These are phyloP conservation scores for Mechanitis mazaeus DNA, from an alignment of 2,888 invertebrate species.

Conservation along the genomic window DNA sequence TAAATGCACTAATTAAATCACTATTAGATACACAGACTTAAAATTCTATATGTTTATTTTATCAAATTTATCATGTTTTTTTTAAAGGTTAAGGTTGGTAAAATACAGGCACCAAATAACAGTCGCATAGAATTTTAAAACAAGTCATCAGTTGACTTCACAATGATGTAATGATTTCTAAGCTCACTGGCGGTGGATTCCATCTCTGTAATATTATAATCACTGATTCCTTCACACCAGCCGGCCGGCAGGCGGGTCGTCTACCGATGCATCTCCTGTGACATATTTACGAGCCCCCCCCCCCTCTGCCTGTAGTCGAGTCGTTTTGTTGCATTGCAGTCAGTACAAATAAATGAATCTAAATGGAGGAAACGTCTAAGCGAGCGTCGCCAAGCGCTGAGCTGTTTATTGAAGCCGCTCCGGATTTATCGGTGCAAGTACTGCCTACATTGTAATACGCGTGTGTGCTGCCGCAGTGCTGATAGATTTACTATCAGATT, in stretches of 20 bases:
- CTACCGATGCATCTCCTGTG: conserved; percentile 49
- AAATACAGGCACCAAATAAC: too few relatives aligned
- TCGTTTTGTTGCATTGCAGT: conserved; percentile 47
- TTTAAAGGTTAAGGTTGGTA: too few relatives aligned
- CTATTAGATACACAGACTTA: conserved; percentile 15
- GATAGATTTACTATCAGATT: conserved; percentile 17
- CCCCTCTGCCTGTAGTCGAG: conserved; percentile 18
- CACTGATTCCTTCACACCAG: conserved; percentile 3
- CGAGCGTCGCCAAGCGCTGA: conserved; percentile 13
- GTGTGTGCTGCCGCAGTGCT: background rate
- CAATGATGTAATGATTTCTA: too few relatives aligned
- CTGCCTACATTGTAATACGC: conserved; percentile 8
- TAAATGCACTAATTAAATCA: conserved; percentile 20
- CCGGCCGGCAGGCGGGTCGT: conserved; percentile 36
- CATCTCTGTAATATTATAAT: background rate
- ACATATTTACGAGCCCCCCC: conserved; percentile 55
- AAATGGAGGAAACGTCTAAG: conserved; percentile 48
- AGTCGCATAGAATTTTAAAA: too few relatives aligned
- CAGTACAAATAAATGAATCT: conserved; percentile 55
- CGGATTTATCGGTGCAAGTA: conserved; percentile 30
- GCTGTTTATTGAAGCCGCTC: conserved; percentile 28
- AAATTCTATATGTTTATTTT: background rate
- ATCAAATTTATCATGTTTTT: too few relatives aligned
- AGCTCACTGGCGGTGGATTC: background rate
- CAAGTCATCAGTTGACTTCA: too few relatives aligned